phyloP scores from a whole-genome alignment of 2,113 vertebrate species.

The Indicator maculatus region DNA sequence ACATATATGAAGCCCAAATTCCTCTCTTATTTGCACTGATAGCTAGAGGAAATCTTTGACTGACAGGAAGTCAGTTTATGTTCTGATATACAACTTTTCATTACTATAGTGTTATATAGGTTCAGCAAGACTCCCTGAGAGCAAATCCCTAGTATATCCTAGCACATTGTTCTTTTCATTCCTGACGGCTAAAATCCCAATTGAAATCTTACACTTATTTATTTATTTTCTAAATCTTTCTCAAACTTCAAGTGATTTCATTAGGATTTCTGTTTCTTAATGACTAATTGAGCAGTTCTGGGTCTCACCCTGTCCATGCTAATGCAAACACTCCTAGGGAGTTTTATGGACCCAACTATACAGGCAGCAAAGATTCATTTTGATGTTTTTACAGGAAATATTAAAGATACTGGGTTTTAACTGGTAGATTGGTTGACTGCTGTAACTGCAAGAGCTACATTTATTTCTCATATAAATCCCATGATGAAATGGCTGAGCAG shows the following conservation, averaged over 20 bases:
- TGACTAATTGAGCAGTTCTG: not conserved
- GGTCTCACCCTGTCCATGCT: not conserved
- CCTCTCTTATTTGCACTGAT: conserved; percentile 27
- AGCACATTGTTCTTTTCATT: conserved; percentile 19
- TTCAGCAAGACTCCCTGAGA: conserved; percentile 19
- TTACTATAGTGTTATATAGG: conserved; percentile 27
- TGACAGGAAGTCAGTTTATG: not conserved
- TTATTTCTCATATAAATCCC: not conserved
- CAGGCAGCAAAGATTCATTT: not conserved
- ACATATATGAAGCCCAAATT: conserved; percentile 28
- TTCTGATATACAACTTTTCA: conserved; percentile 35
- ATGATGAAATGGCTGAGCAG: not conserved
- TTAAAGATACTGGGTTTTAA: not conserved
- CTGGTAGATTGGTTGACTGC: not conserved
- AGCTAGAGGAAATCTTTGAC: conserved; percentile 24
- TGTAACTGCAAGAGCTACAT: not conserved
- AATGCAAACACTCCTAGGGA: not conserved
- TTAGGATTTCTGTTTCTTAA: conserved; percentile 25
- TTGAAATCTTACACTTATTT: conserved; percentile 49
- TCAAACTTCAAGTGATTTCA: conserved; percentile 32
- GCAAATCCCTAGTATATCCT: conserved; percentile 34
- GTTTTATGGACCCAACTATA: not conserved
- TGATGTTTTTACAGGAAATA: not conserved
- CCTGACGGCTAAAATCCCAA: conserved; percentile 38
- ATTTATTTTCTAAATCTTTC: conserved; percentile 35